phyloP scores from a whole-genome alignment of 1,140 invertebrate species.

The Centruroides vittatus region DNA sequence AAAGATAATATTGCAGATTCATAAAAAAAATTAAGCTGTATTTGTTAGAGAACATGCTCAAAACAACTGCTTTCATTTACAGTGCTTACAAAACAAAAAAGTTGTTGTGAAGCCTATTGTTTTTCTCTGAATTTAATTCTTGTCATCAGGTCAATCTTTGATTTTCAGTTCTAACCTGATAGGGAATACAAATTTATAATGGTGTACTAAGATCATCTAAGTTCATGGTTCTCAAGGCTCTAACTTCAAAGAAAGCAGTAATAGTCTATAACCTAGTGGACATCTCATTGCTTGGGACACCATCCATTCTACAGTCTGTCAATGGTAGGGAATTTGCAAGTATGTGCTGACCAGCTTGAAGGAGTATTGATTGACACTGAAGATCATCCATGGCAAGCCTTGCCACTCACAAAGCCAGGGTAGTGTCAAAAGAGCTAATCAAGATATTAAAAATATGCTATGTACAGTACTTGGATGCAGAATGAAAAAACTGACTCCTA shows the following conservation, averaged over 20 bases:
- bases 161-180: conserved; percentile 30
- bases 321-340: conserved; percentile 7
- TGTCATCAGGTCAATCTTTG: conserved; percentile 27
- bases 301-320: conserved; percentile 28
- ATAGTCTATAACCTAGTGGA: conserved; percentile 27
- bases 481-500: background rate
- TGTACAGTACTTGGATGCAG: background rate
- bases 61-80: no score
- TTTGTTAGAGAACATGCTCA: no score
- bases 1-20: no score
- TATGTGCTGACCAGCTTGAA: conserved; percentile 4
- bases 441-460: conserved; percentile 9
- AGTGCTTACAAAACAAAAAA: no score
- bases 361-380: conserved; percentile 2
- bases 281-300: conserved; percentile 28
- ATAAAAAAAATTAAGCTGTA: no score
- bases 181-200: conserved; percentile 30
- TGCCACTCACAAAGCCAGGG: conserved; percentile 5
- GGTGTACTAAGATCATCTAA: conserved; percentile 34
- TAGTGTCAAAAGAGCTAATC: conserved; percentile 7
- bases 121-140: background rate
- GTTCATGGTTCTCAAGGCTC: conserved; percentile 27
- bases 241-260: conserved; percentile 27
- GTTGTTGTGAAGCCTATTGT: conserved; percentile 1
- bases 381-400: conserved; percentile 3